Percentiles rank a stretch among this genome's conserved stretches.
phyloP scores from a whole-genome alignment of 1,140 invertebrate genomes.

The Drosophila baimaii region DNA sequence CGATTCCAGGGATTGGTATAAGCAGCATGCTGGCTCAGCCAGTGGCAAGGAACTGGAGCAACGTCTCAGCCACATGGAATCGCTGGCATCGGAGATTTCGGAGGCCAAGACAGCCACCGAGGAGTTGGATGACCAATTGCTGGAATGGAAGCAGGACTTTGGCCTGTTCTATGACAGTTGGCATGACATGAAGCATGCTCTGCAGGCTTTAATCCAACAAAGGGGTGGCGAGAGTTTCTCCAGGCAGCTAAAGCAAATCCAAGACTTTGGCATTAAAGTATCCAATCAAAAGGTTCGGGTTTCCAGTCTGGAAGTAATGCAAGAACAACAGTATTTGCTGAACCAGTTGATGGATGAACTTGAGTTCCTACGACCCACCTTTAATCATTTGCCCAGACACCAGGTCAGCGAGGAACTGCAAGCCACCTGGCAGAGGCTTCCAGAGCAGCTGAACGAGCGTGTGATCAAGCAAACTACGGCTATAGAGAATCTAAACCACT shows the following conservation, averaged over 20 bases:
- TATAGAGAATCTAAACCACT: conserved; percentile 83
- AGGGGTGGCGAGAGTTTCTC: conserved; percentile 66
- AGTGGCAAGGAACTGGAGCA: conserved; percentile 76
- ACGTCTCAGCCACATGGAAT: conserved; percentile 81
- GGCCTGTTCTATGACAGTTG: conserved; percentile 80
- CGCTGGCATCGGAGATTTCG: conserved; percentile 70
- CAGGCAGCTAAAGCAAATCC: conserved; percentile 52
- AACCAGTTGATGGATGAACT: conserved; percentile 82
- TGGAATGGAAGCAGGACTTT: conserved; percentile 83
- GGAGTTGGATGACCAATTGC: conserved; percentile 56
- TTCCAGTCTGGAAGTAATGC: conserved; percentile 83
- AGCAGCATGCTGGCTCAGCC: conserved; percentile 78
- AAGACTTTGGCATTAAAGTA: conserved; percentile 81
- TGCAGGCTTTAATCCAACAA: conserved; percentile 73
- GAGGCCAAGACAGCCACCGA: conserved; percentile 66
- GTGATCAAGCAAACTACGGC: conserved; percentile 83
- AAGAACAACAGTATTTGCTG: conserved; percentile 82
- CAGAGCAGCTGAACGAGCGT: conserved; percentile 71
- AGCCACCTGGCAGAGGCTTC: conserved; percentile 69
- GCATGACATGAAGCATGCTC: conserved; percentile 82
- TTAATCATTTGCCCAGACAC: conserved; percentile 74
- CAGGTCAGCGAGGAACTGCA: conserved; percentile 61
- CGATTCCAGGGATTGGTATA: conserved; percentile 83
- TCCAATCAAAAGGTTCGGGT: conserved; percentile 85
- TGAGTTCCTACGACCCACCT: conserved; percentile 81